Percentiles rank a stretch among this genome's conserved stretches.
These are phyloP conservation scores for Dynastes maya DNA, from an alignment of 2,888 invertebrate genomes.

Conservation along the genomic window DNA sequence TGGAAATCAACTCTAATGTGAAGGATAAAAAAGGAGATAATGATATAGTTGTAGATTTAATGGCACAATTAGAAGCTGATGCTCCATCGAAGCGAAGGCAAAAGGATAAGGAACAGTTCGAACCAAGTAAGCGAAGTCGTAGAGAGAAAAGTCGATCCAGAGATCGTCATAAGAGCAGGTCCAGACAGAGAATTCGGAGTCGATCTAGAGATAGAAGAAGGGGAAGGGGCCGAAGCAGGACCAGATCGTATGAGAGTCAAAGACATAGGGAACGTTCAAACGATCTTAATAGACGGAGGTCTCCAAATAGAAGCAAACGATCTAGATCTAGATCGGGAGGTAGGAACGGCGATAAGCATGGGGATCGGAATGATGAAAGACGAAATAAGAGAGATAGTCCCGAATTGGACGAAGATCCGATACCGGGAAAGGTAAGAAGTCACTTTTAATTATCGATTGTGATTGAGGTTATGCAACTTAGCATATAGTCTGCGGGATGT, in stretches of 20 bases:
- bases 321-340: constrained; percentile 53
- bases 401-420: constrained; percentile 82
- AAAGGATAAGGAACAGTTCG: constrained; percentile 54
- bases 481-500: too few species aligned
- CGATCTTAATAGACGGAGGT: constrained; percentile 35
- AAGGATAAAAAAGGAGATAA: constrained; percentile 59
- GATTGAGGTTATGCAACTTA: too few species aligned
- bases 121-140: constrained; percentile 49
- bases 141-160: constrained; percentile 66
- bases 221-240: constrained; percentile 54
- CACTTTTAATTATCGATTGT: neutral
- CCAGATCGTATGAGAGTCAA: constrained; percentile 52
- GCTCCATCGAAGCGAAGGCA: constrained; percentile 76
- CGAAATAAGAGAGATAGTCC: constrained; percentile 67
- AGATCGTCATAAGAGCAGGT: constrained; percentile 65
- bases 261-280: constrained; percentile 34
- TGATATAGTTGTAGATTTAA: constrained; percentile 83
- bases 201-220: constrained; percentile 47
- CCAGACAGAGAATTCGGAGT: constrained; percentile 61
- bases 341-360: constrained; percentile 56
- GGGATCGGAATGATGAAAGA: constrained; percentile 54
- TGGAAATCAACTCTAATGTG: constrained; percentile 56
- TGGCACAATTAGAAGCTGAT: constrained; percentile 89
- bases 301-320: constrained; percentile 28
- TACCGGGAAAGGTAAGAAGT: constrained; percentile 78